Base-by-base conservation (phyloP, 2,797 vertebrate species). In the Gila robusta region DNA sequence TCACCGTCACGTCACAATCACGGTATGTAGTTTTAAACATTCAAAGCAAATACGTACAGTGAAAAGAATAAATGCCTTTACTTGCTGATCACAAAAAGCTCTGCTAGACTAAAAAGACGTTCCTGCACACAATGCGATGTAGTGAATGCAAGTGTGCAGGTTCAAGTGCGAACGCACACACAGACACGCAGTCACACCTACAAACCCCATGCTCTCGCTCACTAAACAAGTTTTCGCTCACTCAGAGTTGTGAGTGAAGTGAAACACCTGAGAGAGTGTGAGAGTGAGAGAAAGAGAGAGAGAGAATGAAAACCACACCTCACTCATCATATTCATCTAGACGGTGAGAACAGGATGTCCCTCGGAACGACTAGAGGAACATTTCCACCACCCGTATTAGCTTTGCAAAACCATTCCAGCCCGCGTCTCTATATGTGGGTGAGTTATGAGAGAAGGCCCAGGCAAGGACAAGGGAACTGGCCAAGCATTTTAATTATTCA, bases 101-200 rank as follows among this genome's bases (percentile, higher is more conserved):
- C 82, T 76, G 19, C 12, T 23, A 21, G 8, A 7, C 59, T 44
- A 9, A 81, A 81, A 23, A 67, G 62, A 67, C 35, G 21, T 17
- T 74, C 39, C 11, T 16, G 49, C 16, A 41, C 10, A 74, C 54
- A 83, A 74, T 26, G 39, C 10, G 0, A 41, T 10, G n/a, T 41
- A 56, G 23, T 56, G 67, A n/a, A 81, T n/a, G 49, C 8, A 23
- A 71, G 49, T 2, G 17, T 44, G 49, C 52, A 79, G 12, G n/a
- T 70, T 84, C 52, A 35, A 66, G 52, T 14, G 39, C 9, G 17
- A 54, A 28, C 44, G 6, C 59, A 32, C 73, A 83, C 80, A 78
- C 73, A 92, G 89, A 93, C 88, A 88, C 87, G 89, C 89, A 90
- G 88, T 88, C 76, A 32, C 83, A 88, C 71, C 54, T 81, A 81